These are phyloP conservation scores for Ferdinandea cuprea DNA, from an alignment of 2,888 invertebrate species.

Conservation along the genomic window DNA sequence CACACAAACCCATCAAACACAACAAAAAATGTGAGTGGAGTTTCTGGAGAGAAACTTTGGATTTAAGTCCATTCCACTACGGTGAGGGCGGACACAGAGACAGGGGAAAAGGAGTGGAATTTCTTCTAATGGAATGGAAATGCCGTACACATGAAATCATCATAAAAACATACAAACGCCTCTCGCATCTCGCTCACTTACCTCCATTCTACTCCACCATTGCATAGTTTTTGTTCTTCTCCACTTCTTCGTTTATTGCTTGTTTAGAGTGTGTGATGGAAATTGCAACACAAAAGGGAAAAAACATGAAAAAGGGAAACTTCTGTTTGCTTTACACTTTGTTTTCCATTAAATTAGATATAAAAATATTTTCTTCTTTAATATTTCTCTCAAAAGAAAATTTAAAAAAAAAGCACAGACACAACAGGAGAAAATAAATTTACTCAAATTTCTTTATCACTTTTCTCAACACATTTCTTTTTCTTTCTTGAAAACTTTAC, in stretches of 20 bases:
- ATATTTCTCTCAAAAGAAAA: constrained; percentile 7
- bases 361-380: constrained; percentile 33
- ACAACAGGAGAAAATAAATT: neutral
- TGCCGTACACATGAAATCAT: constrained; percentile 73
- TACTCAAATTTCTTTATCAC: constrained; percentile 9
- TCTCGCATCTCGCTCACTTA: constrained; percentile 11
- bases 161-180: constrained; percentile 39
- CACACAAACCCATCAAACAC: too few relatives aligned
- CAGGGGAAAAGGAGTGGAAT: constrained; percentile 63
- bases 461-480: neutral
- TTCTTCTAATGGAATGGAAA: constrained; percentile 64
- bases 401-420: constrained; percentile 48
- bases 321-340: constrained; percentile 44
- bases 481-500: constrained; percentile 24
- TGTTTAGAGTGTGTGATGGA: constrained; percentile 22
- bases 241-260: constrained; percentile 18
- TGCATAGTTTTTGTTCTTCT: constrained; percentile 29
- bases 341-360: constrained; percentile 15
- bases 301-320: constrained; percentile 39
- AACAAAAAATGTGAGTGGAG: constrained; percentile 20
- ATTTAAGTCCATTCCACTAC: neutral
- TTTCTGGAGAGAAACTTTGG: constrained; percentile 24
- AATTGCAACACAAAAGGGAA: constrained; percentile 66
- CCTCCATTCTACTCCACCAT: constrained; percentile 58
- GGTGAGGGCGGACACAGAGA: constrained; percentile 9